phyloP scores from a whole-genome alignment of 1,140 invertebrate species.

The Halictus rubicundus region DNA sequence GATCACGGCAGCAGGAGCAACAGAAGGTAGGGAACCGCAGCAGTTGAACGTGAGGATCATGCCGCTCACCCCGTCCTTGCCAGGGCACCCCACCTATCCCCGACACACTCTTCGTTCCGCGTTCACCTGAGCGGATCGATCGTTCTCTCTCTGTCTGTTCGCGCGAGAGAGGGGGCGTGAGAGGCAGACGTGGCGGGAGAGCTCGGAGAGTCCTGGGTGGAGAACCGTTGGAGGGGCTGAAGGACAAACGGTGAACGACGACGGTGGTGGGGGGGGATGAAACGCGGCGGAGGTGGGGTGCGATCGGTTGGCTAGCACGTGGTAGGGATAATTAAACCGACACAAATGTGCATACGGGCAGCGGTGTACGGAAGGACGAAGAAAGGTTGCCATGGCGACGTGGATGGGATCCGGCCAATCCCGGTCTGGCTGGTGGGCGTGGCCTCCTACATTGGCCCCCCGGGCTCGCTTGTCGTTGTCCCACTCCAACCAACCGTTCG shows the following conservation, averaged over 20 bases:
- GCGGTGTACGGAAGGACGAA: constrained; percentile 69
- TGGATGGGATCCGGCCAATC: constrained; percentile 77
- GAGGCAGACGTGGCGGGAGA: constrained; percentile 38
- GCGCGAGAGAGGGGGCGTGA: constrained; percentile 46
- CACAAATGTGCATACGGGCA: constrained; percentile 62
- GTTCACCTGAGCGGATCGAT: constrained; percentile 49
- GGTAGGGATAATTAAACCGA: constrained; percentile 78
- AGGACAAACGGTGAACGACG: constrained; percentile 9
- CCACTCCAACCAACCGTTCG: constrained; percentile 22
- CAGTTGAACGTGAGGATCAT: constrained; percentile 58
- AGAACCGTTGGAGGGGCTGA: constrained; percentile 25
- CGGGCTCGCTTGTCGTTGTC: constrained; percentile 27
- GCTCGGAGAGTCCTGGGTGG: constrained; percentile 8
- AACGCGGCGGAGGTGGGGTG: constrained; percentile 37
- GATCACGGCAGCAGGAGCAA: constrained; percentile 66
- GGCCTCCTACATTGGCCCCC: constrained; percentile 72
- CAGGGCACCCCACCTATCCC: constrained; percentile 6
- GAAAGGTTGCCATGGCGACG: constrained; percentile 76
- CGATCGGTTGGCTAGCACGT: constrained; percentile 23
- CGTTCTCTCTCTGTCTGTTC: constrained; percentile 51
- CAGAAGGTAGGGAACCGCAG: constrained; percentile 61
- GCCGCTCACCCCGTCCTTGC: constrained; percentile 31
- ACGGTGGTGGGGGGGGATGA: constrained; percentile 13
- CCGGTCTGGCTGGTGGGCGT: constrained; percentile 69
- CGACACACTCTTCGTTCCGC: constrained; percentile 47